Percentiles rank a stretch among this genome's conserved stretches.
Evolutionary conservation across 2,888 invertebrate species (phyloP).

Genomic region (Andrena chrysosceles): DNA sequence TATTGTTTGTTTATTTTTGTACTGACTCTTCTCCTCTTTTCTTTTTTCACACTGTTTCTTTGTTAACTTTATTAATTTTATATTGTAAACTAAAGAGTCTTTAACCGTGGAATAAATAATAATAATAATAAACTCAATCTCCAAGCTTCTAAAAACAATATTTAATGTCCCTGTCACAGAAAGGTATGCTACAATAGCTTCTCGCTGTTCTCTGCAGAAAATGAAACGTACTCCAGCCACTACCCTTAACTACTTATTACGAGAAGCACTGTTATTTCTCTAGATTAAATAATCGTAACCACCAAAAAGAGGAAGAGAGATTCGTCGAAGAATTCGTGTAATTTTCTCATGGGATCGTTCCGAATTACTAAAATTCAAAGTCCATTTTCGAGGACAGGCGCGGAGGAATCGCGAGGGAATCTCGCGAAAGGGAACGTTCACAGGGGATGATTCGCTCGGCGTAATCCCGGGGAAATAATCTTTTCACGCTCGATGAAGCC

Average conservation of each 20-base stretch:
- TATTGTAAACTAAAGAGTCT: too few relatives aligned
- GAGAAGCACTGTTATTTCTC: neutral
- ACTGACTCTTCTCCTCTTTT: too few relatives aligned
- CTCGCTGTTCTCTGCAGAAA: neutral
- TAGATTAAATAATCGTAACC: neutral
- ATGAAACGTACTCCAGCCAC: neutral
- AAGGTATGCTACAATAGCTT: neutral
- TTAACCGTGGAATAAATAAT: too few relatives aligned
- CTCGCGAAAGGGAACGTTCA: constrained; percentile 15
- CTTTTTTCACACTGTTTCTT: too few relatives aligned
- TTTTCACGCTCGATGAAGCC: constrained; percentile 38
- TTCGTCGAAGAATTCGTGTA: neutral
- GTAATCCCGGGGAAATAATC: constrained; percentile 41
- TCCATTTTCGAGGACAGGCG: constrained; percentile 20
- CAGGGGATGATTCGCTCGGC: constrained; percentile 14
- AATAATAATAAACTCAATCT: too few relatives aligned
- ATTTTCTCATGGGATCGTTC: neutral
- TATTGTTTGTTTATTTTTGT: too few relatives aligned
- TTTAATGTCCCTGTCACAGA: too few relatives aligned
- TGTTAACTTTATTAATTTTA: too few relatives aligned
- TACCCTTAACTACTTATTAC: constrained; percentile 15
- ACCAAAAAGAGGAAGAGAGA: neutral
- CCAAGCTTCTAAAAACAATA: too few relatives aligned
- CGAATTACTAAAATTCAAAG: constrained; percentile 12
- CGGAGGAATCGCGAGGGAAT: neutral